Percentiles rank a stretch among this genome's conserved stretches.
Conservation (phyloP, 2,113 vertebrate species). For the Melanotaenia duboulayi region DNA sequence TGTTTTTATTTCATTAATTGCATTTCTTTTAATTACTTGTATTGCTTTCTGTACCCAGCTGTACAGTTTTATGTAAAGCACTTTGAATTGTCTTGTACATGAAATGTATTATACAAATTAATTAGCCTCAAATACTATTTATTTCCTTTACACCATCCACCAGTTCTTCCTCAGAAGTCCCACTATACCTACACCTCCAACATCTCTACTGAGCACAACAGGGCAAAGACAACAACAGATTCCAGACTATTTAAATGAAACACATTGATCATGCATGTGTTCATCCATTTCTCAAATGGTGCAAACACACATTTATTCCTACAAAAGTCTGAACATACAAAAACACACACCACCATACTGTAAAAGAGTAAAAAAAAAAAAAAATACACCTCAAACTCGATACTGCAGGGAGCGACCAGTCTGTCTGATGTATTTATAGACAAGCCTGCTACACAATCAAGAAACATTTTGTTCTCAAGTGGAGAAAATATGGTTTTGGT, state of each 20-base stretch:
- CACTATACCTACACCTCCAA: no score
- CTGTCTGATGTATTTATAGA: conserved; percentile 83
- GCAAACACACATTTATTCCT: conserved; percentile 45
- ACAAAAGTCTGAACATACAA: conserved; percentile 19
- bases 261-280: conserved; percentile 14
- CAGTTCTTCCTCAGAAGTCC: no score
- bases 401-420: conserved; percentile 62
- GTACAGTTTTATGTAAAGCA: no score
- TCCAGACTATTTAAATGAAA: background rate
- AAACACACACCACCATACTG: conserved; percentile 53
- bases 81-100: no score
- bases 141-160: no score
- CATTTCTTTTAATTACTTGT: no score
- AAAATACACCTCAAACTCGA: conserved; percentile 69
- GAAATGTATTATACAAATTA: no score
- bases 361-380: conserved; percentile 23
- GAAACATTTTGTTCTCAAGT: conserved; percentile 80
- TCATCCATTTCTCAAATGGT: conserved; percentile 21
- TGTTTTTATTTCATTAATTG: no score
- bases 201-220: no score
- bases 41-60: no score
- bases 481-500: conserved; percentile 80
- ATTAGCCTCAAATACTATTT: no score
- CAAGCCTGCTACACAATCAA: conserved; percentile 79
- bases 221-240: no score